These are phyloP conservation scores for Tympanuchus pallidicinctus DNA, from an alignment of 2,113 vertebrate genomes.

Conservation along the genomic window DNA sequence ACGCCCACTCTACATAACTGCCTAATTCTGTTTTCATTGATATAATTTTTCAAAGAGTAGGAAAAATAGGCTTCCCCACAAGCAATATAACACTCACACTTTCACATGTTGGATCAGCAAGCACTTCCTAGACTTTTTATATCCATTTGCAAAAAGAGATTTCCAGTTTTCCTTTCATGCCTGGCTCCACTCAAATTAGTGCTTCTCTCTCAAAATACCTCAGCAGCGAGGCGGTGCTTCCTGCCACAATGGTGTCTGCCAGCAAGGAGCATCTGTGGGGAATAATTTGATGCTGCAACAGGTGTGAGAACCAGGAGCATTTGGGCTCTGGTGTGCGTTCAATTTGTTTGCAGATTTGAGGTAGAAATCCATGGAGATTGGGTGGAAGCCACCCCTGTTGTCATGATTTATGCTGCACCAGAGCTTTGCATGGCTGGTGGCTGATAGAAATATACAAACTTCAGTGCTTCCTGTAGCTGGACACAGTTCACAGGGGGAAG, in stretches of 20 bases:
- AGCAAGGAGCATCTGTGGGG: neutral
- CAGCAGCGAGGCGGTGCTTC: neutral
- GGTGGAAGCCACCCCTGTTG: neutral
- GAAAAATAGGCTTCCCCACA: neutral
- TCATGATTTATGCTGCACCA: rapidly evolving
- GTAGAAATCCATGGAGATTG: neutral
- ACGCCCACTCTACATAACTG: neutral
- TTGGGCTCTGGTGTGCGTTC: neutral
- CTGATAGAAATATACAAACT: neutral
- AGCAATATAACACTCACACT: neutral
- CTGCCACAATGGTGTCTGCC: rapidly evolving
- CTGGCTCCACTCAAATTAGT: neutral
- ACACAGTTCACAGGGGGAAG: neutral
- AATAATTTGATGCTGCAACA: neutral
- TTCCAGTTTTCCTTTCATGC: neutral
- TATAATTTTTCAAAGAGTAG: neutral
- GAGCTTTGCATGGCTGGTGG: neutral
- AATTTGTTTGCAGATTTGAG: neutral
- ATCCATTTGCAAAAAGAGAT: neutral
- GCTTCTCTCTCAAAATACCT: neutral
- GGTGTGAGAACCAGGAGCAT: neutral
- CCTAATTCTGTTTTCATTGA: neutral
- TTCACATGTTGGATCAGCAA: neutral
- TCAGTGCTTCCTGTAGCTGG: neutral
- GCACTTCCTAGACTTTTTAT: neutral